Conservation (phyloP, 2,797 vertebrate genomes). For the Lagodon rhomboides region DNA sequence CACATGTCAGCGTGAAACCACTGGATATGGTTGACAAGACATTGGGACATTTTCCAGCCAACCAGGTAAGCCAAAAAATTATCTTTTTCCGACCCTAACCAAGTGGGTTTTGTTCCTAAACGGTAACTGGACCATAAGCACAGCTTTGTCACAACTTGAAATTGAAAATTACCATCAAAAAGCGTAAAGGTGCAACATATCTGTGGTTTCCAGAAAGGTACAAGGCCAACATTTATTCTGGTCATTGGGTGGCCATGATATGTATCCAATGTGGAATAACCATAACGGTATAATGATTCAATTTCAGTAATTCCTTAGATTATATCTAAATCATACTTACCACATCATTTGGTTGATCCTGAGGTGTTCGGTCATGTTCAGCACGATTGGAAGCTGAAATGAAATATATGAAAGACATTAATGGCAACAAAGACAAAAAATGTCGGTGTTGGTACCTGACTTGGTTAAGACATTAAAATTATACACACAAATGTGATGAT, state of each 20-base stretch:
- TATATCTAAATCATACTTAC: conserved; percentile 22
- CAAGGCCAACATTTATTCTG: too few species aligned
- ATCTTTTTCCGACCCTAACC: too few species aligned
- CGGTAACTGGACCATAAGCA: too few species aligned
- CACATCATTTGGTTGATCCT: not conserved
- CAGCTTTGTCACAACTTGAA: too few species aligned
- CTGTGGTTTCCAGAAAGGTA: too few species aligned
- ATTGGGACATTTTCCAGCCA: too few species aligned
- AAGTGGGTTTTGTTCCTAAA: too few species aligned
- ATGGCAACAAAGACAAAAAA: not conserved
- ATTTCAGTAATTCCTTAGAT: not conserved
- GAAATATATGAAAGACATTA: not conserved
- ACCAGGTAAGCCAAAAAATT: too few species aligned
- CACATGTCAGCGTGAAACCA: too few species aligned
- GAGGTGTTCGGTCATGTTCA: conserved; percentile 4
- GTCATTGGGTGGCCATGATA: not conserved
- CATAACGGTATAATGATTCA: not conserved
- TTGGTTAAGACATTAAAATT: not conserved
- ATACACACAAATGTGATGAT: not conserved
- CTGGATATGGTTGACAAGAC: too few species aligned
- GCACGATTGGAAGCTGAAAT: not conserved
- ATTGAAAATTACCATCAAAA: too few species aligned
- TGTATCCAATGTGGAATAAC: not conserved
- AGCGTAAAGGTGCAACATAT: too few species aligned
- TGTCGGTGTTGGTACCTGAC: not conserved